Percentiles rank a stretch among this genome's conserved stretches.
Evolutionary conservation across 2,113 vertebrate species (phyloP).

Genomic region (Passer montanus): DNA sequence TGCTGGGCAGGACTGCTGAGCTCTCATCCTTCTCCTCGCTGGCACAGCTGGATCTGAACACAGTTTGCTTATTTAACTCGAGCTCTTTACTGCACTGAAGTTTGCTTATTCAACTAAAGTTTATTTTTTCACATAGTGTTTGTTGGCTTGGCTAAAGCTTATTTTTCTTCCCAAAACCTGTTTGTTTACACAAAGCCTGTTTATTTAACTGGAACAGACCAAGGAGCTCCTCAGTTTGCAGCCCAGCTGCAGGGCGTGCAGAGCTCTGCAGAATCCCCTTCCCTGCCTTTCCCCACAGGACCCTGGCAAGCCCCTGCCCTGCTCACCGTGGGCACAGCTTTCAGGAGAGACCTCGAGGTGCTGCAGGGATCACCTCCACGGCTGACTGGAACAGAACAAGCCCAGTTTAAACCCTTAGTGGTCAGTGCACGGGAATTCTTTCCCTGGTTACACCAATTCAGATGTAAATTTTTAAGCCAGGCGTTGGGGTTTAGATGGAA

Average conservation of each 20-base stretch:
- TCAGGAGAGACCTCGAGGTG: accelerated
- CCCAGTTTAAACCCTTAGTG: neutral
- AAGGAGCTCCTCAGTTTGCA: neutral
- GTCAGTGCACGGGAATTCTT: neutral
- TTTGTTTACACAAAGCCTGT: neutral
- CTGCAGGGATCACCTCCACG: neutral
- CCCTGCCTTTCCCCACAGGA: neutral
- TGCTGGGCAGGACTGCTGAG: neutral
- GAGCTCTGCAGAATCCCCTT: neutral
- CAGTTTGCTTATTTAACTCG: neutral
- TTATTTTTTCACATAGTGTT: neutral
- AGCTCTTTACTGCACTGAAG: neutral
- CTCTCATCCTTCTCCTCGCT: neutral
- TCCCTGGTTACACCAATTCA: neutral
- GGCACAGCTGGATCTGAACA: neutral
- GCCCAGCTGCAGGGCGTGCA: neutral
- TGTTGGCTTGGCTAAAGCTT: neutral
- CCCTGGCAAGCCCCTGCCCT: neutral
- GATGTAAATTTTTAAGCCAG: constrained; percentile 38
- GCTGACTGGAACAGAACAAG: neutral
- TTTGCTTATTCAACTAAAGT: neutral
- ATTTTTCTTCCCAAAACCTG: neutral
- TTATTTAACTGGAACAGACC: neutral
- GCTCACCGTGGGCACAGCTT: neutral
- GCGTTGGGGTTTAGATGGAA: constrained; percentile 21